Base-by-base conservation (phyloP, 2,888 invertebrate species). In the Fragum whitleyi region DNA sequence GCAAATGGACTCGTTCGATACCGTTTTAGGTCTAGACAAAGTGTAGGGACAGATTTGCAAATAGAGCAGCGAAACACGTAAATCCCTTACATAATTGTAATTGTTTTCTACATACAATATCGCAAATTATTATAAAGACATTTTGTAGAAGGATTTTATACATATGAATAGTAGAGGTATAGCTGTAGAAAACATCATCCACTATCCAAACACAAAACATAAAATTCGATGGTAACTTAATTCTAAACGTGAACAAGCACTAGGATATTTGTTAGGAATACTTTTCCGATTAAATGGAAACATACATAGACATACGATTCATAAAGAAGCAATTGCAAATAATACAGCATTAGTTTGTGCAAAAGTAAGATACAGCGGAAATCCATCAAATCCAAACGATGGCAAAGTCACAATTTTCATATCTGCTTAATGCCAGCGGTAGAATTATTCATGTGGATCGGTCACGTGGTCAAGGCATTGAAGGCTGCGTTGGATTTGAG, bases 381-480 rank as follows among this genome's bases (percentile, higher is more conserved):
- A 80, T 72, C 80, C 80, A 1, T 62, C 57, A 7, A 83, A 62
- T 36, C 83, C 83, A 9, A 55, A 65, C 0, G 83, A 83, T 68
- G n/a, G 2, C 72, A 36, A n/a, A 23, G 26, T 1, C 0, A 2
- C 28, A 16, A 7, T 61, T 77, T 14, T 21, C 39, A 29, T 74
- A 65, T 51, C 21, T 26, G 7, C 11, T 75, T 1, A 69, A 51
- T n/a, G 11, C 28, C 1, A 32, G 59, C 32, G 7, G 55, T 36
- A 68, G n/a, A 21, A 74, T 83, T 3, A 39, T 83, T 7, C 80
- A 80, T 39, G 47, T 80, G 6, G 83, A 83, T 42, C 51, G 55
- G 51, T 19, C 51, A 3, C 7, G 29, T 2, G 61, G 16, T 1
- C 28, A 32, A 19, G n/a, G 14, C 16, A 32, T 21, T 0, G 62